Base-by-base conservation (phyloP, 2,797 vertebrate species). In the Anguilla megastoma region DNA sequence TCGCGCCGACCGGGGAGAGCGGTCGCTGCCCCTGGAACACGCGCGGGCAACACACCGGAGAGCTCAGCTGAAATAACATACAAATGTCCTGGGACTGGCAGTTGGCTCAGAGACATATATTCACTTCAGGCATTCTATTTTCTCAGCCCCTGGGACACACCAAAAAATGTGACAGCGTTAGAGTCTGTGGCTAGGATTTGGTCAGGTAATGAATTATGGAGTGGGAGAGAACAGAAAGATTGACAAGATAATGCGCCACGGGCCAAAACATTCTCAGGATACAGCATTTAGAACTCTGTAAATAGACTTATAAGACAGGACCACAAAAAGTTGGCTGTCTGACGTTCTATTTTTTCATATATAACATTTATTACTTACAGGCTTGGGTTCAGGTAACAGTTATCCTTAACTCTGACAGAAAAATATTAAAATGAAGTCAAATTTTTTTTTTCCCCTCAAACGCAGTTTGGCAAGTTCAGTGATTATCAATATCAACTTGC, bases 61-160 rank as follows among this genome's bases (percentile, higher is more conserved):
- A 18, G 24, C 24, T 12, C 63, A n/a, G 63, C 63, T 21, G 85
- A 86, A 86, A 86, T 86, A 63, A 36, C 85, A 52, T 21, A 30
- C 12, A 74, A 50, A 71, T n/a, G 33, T 80, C 86, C 33, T 6
- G 82, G 54, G 21, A 88, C 48, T 24, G 84, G 74, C 21, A 82
- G 56, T 54, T 66, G 69, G 36, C 33, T 66, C 27, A 33, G 88
- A 56, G 6, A 56, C 18, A n/a, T 56, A 85, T 21, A 84, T 88
- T 84, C 60, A 71, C 87, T 66, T 86, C 85, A 5, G 85, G 76
- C 85, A 86, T 27, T 88, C 79, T 50, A 60, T 88, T 86, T 84
- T 80, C 36, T 24, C 50, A 60, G 76, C 74, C 41, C 69, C 56
- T n/a, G n/a, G 54, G 74, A 30, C 54, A 63, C 76, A 58, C 48